phyloP scores from a whole-genome alignment of 2,797 vertebrate species.

The Girardinus metallicus region DNA sequence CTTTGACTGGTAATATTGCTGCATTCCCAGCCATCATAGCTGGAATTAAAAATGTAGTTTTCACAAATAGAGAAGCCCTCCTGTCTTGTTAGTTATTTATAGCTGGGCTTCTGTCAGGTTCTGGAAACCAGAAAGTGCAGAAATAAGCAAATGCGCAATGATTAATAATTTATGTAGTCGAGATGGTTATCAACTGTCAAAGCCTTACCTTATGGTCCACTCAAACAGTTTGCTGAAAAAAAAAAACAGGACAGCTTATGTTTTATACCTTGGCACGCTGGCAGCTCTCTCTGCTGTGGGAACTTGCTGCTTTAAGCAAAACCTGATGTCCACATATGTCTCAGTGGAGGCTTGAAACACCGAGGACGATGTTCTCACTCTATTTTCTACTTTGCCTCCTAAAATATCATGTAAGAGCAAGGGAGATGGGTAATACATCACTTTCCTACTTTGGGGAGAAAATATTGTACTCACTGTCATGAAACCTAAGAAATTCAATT shows the following conservation, averaged over 20 bases:
- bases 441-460: neutral
- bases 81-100: neutral
- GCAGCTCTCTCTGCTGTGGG: constrained; percentile 1
- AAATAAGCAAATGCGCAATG: neutral
- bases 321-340: neutral
- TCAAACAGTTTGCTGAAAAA: neutral
- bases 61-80: neutral
- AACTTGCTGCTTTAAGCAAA: constrained; percentile 6
- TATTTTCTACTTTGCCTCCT: neutral
- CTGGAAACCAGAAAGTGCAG: neutral
- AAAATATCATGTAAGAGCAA: neutral
- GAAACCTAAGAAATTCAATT: neutral
- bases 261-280: neutral
- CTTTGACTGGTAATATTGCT: neutral
- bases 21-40: neutral
- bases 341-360: neutral
- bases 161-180: neutral
- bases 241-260: neutral
- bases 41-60: neutral
- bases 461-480: neutral
- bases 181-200: constrained; percentile 4
- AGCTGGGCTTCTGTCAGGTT: neutral
- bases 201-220: neutral
- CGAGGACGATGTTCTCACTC: neutral
- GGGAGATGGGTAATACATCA: neutral